These are phyloP conservation scores for Vulpes ferrilata DNA, from an alignment of 2,113 vertebrate genomes.

Conservation along the genomic window DNA sequence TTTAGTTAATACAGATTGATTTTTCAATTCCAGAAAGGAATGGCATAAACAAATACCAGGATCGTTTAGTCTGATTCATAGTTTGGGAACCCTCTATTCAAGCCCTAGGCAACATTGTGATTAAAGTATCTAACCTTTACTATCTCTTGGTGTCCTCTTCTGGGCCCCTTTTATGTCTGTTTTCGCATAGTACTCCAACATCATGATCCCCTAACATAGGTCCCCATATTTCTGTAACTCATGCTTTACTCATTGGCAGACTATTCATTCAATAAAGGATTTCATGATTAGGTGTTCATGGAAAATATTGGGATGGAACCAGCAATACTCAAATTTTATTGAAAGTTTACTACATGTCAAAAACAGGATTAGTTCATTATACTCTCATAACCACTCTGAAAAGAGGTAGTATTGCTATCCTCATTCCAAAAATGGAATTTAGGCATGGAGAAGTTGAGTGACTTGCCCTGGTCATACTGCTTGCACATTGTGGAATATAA, in stretches of 20 bases:
- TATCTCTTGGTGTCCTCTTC: background rate
- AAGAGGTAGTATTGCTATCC: background rate
- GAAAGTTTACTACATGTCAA: background rate
- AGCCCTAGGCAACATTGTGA: background rate
- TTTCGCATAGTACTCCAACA: background rate
- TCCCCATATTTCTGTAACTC: background rate
- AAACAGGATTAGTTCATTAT: background rate
- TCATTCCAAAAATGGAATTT: background rate
- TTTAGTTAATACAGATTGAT: conserved; percentile 42
- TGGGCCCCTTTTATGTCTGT: background rate
- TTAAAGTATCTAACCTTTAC: background rate
- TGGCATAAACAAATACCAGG: background rate
- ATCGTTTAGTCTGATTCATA: background rate
- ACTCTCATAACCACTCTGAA: background rate
- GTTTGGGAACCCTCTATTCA: background rate
- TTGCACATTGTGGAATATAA: background rate
- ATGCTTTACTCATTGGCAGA: background rate
- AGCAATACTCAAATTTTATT: background rate
- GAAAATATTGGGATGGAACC: background rate
- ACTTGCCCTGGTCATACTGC: background rate
- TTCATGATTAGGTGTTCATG: background rate
- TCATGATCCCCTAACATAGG: background rate
- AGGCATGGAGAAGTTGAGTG: background rate
- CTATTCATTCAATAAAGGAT: background rate
- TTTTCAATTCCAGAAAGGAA: conserved; percentile 12